A percentile compares a stretch with the other conserved stretches of the same genome.
Conservation (phyloP, 2,888 invertebrate genomes). For the Nasonia oneida region DNA sequence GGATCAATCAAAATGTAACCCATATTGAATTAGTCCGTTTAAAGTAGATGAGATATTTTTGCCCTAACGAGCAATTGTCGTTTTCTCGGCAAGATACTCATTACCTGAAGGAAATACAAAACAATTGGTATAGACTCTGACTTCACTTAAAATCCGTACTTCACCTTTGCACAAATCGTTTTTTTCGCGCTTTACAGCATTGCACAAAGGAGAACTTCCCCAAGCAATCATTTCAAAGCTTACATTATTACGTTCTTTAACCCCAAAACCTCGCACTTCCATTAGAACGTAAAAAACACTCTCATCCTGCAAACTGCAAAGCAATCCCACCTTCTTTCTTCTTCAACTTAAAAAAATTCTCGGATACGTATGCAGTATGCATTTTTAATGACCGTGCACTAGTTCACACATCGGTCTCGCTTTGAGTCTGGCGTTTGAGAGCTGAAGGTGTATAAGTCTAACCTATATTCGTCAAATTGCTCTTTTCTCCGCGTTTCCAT, state of each 20-base stretch:
- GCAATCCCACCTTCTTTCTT: not conserved
- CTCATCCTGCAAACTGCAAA: not conserved
- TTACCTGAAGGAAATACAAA: not conserved
- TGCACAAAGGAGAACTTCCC: not conserved
- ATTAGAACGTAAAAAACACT: not conserved
- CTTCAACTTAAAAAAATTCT: too few relatives aligned
- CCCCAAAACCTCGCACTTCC: not conserved
- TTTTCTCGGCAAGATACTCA: not conserved
- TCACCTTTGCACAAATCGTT: not conserved
- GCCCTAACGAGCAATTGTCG: not conserved
- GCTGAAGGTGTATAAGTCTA: not conserved
- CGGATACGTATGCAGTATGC: not conserved
- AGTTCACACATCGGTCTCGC: not conserved
- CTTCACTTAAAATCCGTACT: not conserved
- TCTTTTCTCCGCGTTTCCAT: not conserved
- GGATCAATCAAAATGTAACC: not conserved
- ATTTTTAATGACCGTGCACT: constrained; percentile 5
- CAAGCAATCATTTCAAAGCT: not conserved
- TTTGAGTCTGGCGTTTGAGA: not conserved
- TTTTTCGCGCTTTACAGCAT: too few relatives aligned
- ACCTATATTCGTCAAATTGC: not conserved
- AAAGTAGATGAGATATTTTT: not conserved
- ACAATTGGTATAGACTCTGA: not conserved
- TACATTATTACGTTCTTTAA: not conserved
- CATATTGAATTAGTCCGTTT: not conserved